Base-by-base conservation (phyloP, 2,888 invertebrate genomes). In the Sarcophaga variegata region DNA sequence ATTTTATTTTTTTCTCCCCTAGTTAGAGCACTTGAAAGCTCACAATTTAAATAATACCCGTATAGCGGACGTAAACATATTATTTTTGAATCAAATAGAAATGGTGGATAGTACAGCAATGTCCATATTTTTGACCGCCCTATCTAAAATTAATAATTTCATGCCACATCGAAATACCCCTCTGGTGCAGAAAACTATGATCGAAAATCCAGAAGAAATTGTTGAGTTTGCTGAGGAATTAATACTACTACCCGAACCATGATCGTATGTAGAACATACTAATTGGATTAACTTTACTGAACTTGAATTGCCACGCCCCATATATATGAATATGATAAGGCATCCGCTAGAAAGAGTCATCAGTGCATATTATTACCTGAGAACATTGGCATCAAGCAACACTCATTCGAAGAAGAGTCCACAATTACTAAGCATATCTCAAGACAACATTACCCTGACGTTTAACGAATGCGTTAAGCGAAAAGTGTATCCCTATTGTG, bases 31-130 rank as follows among this genome's bases (percentile, higher is more conserved):
- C 17, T 85, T 92, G 74, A 77, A 88, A 75, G 77, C 90, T 12
- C 76, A 76, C 2, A 69, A 88, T n/a, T 83, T 92, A 47, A 92
- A 92, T 76, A 92, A 92, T 81, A 93, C 93, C 0, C 89, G 81
- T 47, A 89, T 89, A 20, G 91, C 93, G 4, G 90, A 92, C 60
- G 95, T 95, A 27, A 95, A 97, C 72, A 94, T 97, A 62, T 92
- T 98, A 63, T 96, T 98, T 94, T 98, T 97, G 94, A 98, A 98
- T 93, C 94, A 97, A 27, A 97, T 97, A 75, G 97, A 97, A 17
- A 98, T 98, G 94, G 97, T 97, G 45, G 98, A 97, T 85, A 97
- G 97, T 80, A 97, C 97, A 93, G 97, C 97, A 11, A 96, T 97
- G 92, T 97, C 97, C 96, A 96, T 96, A 91, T 94, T 98, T 12